Evolutionary conservation across 2,797 vertebrate genomes (phyloP).

Genomic region (Anguilla anguilla): DNA sequence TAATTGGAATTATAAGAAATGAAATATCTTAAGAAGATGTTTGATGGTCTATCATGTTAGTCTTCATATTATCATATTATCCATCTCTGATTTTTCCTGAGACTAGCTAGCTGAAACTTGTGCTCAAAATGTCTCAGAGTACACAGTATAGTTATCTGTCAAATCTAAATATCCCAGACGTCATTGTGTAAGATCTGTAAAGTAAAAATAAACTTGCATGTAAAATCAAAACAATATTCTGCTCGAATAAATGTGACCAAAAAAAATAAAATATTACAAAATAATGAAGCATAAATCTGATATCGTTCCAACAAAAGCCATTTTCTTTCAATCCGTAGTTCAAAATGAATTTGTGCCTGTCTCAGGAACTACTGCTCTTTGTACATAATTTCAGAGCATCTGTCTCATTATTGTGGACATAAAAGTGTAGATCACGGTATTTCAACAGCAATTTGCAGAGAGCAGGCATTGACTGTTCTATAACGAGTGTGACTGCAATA

Average conservation of each 20-base stretch:
- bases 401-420: neutral
- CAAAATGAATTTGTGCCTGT: no score
- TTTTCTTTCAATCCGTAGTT: neutral
- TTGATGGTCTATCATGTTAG: no score
- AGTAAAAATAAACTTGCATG: neutral
- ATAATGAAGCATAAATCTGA: neutral
- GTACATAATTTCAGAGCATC: no score
- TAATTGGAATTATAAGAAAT: no score
- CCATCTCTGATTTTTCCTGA: no score
- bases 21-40: no score
- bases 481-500: neutral
- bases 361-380: neutral
- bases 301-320: neutral
- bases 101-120: no score
- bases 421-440: neutral
- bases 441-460: neutral
- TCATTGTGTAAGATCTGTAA: no score
- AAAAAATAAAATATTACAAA: neutral
- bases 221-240: neutral
- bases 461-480: conserved; percentile 22
- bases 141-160: no score
- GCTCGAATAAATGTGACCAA: neutral
- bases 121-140: no score
- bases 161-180: no score
- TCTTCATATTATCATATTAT: no score